Evolutionary conservation across 2,113 vertebrate species (phyloP).

Genomic region (Gymnocephalus cernua): DNA sequence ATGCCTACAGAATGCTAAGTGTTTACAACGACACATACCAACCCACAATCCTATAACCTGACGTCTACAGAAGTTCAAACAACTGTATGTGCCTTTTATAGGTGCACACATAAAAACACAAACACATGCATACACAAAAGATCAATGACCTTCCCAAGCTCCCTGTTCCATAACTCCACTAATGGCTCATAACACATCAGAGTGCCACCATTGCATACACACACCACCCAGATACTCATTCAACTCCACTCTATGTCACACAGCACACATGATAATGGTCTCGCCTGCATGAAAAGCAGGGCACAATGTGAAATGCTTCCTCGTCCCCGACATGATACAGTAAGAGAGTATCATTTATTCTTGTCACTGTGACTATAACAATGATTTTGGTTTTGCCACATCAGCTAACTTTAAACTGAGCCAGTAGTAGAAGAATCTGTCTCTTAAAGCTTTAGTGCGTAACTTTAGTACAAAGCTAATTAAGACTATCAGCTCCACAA

Average conservation of each 20-base stretch:
- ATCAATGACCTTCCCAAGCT: slow-evolving; percentile 42
- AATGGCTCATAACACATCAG: slow-evolving; percentile 59
- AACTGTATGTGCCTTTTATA: not conserved
- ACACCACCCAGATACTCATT: slow-evolving; percentile 34
- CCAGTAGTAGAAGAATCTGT: not conserved
- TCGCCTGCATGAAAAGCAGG: slow-evolving; percentile 23
- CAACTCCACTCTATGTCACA: slow-evolving; percentile 31
- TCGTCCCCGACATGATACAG: slow-evolving; percentile 1
- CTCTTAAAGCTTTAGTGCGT: not conserved
- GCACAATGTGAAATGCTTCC: slow-evolving; percentile 8
- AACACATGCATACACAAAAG: slow-evolving; percentile 19
- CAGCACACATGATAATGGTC: slow-evolving; percentile 31
- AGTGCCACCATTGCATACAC: slow-evolving; percentile 41
- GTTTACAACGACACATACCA: slow-evolving; percentile 7
- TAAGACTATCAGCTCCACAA: no score
- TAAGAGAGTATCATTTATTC: slow-evolving; percentile 38
- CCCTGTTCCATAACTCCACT: slow-evolving; percentile 31
- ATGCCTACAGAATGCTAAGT: slow-evolving; percentile 49
- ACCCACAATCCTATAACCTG: slow-evolving; percentile 18
- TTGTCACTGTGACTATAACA: slow-evolving; percentile 5
- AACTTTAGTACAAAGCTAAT: no score
- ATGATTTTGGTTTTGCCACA: slow-evolving; percentile 14
- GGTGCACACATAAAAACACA: slow-evolving; percentile 4
- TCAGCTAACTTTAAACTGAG: slow-evolving; percentile 4
- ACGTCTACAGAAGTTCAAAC: slow-evolving; percentile 32